Evolutionary conservation across 2,888 invertebrate species (phyloP).

Genomic region (Ophioninae sp.): DNA sequence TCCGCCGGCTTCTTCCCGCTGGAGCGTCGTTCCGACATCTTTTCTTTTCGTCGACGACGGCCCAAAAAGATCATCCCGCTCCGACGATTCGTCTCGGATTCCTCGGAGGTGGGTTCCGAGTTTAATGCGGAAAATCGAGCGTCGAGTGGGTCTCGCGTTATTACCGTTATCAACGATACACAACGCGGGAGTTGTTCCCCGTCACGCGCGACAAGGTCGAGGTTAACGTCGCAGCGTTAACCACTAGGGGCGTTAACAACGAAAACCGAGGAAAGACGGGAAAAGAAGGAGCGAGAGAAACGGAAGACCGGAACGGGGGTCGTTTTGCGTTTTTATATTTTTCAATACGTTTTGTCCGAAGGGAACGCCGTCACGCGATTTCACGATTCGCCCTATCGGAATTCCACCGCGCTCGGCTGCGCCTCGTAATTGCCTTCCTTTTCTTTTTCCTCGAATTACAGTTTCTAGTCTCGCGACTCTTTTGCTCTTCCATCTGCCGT

Average conservation of each 20-base stretch:
- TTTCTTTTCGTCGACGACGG: neutral
- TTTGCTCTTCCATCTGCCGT: neutral
- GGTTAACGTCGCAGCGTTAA: slow-evolving; percentile 64
- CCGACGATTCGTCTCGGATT: too few species aligned
- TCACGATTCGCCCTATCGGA: slow-evolving; percentile 55
- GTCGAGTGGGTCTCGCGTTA: slow-evolving; percentile 33
- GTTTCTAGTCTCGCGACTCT: slow-evolving; percentile 21
- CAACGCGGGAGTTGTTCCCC: slow-evolving; percentile 45
- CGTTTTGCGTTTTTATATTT: neutral
- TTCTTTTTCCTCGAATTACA: slow-evolving; percentile 16
- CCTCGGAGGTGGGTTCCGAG: neutral
- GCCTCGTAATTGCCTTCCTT: slow-evolving; percentile 28
- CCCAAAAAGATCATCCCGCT: neutral
- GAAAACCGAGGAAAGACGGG: neutral
- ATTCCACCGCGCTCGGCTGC: slow-evolving; percentile 37
- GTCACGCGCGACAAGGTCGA: slow-evolving; percentile 59
- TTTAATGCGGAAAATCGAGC: slow-evolving; percentile 46
- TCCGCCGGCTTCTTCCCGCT: too few species aligned
- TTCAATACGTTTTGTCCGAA: neutral
- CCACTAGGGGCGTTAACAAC: slow-evolving; percentile 53
- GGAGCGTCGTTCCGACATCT: neutral
- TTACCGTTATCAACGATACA: slow-evolving; percentile 22
- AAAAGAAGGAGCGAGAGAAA: neutral
- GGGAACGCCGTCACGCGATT: slow-evolving; percentile 62
- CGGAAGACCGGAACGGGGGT: too few species aligned